Evolutionary conservation across 1,140 invertebrate genomes (phyloP), one percentile per base, ranked within the genome.

Genomic region (Aradophagus sp.): DNA sequence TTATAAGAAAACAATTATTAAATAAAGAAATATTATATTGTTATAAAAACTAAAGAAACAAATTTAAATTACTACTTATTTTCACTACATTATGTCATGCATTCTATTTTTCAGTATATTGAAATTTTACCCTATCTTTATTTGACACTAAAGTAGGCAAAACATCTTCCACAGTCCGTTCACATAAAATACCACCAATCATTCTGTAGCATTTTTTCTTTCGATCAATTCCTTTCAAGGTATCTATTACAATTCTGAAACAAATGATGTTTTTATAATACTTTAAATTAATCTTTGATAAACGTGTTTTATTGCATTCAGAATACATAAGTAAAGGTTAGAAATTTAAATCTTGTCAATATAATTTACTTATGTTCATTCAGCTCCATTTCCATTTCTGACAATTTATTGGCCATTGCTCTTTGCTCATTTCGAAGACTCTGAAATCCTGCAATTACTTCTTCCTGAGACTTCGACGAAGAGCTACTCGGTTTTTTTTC

Each of bases 121-220:
- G n/a, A n/a, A n/a, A 26, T 26, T 14, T 26, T 50, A 93, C 91
- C 87, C 94, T 92, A 75, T 96, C 92, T 82, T 90, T 91, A 82
- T 97, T 98, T 50, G 89, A 88, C 34, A 89, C 84, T 45, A 99
- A 86, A 47, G 92, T 91, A 15, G 97, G 97, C 71, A 97, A 82
- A 12, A 98, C 93, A 70, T 97, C 95, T 79, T 92, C 92, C 0
- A 98, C 97, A 14, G 93, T 97, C 72, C 93, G 88, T 86, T 98
- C 96, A 69, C 97, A 95, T 31, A 99, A 86, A 36, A 98, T 92
- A 10, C 96, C 96, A 23, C 97, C 97, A 66, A 98, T 91, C 88
- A 98, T 91, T 77, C 96, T 89, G 80, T 93, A 99, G 84, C 97
- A 99, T 84, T 95, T 97, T 74, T 96, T 90, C 35, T 91, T 89